phyloP scores from a whole-genome alignment of 1,140 invertebrate genomes.

The Cherax quadricarinatus region DNA sequence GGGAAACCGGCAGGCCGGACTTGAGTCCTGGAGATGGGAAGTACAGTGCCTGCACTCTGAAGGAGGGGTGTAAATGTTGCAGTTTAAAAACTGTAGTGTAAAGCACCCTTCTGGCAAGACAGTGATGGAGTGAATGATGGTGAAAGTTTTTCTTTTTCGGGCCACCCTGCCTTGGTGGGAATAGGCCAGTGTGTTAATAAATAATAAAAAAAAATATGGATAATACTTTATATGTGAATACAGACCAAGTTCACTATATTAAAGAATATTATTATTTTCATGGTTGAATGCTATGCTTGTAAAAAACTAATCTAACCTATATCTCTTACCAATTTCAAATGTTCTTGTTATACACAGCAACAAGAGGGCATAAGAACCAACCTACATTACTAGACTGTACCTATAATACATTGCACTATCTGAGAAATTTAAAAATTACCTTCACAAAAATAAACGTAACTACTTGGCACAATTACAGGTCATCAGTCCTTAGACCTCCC shows the following conservation, averaged over 20 bases:
- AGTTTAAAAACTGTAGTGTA: no score
- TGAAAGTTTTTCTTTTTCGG: no score
- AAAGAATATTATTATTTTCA: neutral
- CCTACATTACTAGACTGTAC: constrained; percentile 18
- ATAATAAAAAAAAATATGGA: no score
- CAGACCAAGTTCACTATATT: neutral
- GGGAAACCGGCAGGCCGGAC: no score
- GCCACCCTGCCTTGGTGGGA: no score
- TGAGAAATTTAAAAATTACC: neutral
- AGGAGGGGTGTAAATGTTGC: no score
- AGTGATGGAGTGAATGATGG: no score
- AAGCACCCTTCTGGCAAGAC: no score
- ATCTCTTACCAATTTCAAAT: neutral
- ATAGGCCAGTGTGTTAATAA: no score
- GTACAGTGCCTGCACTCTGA: no score
- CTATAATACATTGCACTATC: constrained; percentile 30
- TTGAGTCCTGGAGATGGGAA: no score
- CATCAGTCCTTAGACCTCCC: constrained; percentile 4
- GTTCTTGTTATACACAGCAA: neutral
- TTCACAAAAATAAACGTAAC: constrained; percentile 26
- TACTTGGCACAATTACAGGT: constrained; percentile 49
- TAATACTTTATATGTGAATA: constrained; percentile 30
- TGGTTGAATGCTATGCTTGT: neutral
- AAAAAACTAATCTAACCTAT: neutral
- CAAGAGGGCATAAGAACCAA: neutral